Base-by-base conservation (phyloP, 1,140 invertebrate species). In the Diuraphis noxia region DNA sequence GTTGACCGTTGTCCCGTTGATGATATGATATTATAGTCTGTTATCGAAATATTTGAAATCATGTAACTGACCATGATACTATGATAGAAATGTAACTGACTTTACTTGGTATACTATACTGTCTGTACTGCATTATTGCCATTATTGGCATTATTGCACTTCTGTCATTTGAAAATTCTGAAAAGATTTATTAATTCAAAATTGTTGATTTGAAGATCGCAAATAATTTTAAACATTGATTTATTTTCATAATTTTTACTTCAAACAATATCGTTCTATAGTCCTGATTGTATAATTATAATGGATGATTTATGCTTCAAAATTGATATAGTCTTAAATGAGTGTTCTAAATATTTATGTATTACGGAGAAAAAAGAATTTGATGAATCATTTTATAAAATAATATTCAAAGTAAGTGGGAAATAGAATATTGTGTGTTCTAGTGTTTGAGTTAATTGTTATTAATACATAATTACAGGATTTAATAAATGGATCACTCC, bases 241-340 rank as follows among this genome's bases (percentile, higher is more conserved):
- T 30, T 38, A 21, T 79, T 36, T 79, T 79, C 38, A 79, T 7
- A 79, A 77, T 17, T 77, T 77, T 17, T 25, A 40, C 4, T 81
- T 63, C 4, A 1, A 63, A 63, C 5, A n/a, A 63, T 63, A n/a
- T 7, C n/a, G 30, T 63, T 2, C 13, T 72, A 5, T 34, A 72
- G n/a, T n/a, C 13, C 30, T n/a, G 4, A 72, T 72, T 72, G 34
- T n/a, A 72, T n/a, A n/a, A n/a, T 41, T 41, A 49, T 36, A n/a
- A 91, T 91, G 89, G 43, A 91, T 82, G 77, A 91, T 81, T 49
- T 91, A 52, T 82, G 41, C 40, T 7, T 6, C 0, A 91, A 82
- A 52, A 82, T 91, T 81, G 43, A 91, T 38, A 30, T 91, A 82
- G 41, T 91, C 82, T 38, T 81, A 91, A 91, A 91, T 40, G 89